Evolutionary conservation across 2,113 vertebrate species (phyloP).

Genomic region (Seriola quinqueradiata): DNA sequence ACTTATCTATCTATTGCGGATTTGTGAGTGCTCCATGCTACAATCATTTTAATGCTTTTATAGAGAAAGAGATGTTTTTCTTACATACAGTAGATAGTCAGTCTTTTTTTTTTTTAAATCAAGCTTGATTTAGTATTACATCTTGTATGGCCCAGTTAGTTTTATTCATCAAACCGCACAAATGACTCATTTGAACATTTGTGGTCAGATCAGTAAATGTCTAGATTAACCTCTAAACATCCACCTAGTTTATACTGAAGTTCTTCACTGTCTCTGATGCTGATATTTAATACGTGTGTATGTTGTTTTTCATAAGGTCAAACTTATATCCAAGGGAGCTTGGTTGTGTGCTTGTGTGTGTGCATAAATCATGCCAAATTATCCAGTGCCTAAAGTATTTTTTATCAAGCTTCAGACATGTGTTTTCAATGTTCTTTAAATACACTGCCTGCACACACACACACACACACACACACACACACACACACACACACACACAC

Average conservation of each 20-base stretch:
- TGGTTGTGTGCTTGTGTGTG: slow-evolving; percentile 14
- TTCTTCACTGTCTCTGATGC: background rate
- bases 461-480: slow-evolving; percentile 43
- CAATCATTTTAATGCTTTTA: background rate
- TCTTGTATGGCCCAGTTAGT: background rate
- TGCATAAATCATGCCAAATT: slow-evolving; percentile 71
- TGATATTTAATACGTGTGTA: background rate
- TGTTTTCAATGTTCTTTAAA: slow-evolving; percentile 85
- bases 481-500: slow-evolving; percentile 21
- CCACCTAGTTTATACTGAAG: background rate
- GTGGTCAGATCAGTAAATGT: background rate
- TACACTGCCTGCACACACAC: slow-evolving; percentile 48
- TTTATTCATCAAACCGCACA: background rate
- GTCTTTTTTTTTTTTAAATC: too few relatives aligned
- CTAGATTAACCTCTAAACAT: background rate
- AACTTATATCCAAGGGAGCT: slow-evolving; percentile 30
- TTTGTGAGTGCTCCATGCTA: too few relatives aligned
- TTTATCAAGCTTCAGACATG: slow-evolving; percentile 82
- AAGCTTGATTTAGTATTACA: background rate
- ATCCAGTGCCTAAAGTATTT: slow-evolving; percentile 74
- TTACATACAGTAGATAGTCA: background rate
- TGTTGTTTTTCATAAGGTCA: slow-evolving; percentile 44
- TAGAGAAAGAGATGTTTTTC: background rate
- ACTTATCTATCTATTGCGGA: background rate
- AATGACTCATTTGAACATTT: background rate